Evolutionary conservation across 2,797 vertebrate species (phyloP).

Genomic region (Pitangus sulphuratus): DNA sequence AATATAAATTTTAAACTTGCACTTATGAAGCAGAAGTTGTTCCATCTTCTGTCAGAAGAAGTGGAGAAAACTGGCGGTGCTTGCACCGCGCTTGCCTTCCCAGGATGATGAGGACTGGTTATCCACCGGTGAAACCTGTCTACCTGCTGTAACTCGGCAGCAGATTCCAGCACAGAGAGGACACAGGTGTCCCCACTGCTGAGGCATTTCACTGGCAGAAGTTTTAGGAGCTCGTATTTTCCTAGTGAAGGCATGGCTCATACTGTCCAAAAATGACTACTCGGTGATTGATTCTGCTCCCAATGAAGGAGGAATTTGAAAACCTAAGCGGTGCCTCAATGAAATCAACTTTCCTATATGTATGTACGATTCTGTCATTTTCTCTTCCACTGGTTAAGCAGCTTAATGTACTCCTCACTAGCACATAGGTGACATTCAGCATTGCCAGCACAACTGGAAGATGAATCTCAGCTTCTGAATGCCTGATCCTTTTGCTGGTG

Average conservation of each 20-base stretch:
- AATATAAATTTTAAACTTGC: conserved; percentile 46
- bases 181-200: background rate
- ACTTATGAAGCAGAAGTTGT: conserved; percentile 12
- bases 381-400: background rate
- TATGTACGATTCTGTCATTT: background rate
- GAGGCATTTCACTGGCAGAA: background rate
- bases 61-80: rapidly evolving
- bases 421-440: background rate
- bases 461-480: background rate
- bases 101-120: background rate
- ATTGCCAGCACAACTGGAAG: background rate
- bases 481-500: background rate
- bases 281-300: background rate
- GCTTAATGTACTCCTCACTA: background rate
- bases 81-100: rapidly evolving
- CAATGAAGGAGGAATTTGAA: background rate
- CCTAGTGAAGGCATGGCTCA: rapidly evolving
- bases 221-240: background rate
- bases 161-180: background rate
- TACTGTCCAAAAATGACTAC: background rate
- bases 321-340: background rate
- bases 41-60: background rate
- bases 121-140: background rate
- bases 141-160: background rate
- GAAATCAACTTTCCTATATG: background rate